Evolutionary conservation across 1,140 invertebrate species (phyloP), one percentile per base, ranked within the genome.

Genomic region (Holotrichia oblita): DNA sequence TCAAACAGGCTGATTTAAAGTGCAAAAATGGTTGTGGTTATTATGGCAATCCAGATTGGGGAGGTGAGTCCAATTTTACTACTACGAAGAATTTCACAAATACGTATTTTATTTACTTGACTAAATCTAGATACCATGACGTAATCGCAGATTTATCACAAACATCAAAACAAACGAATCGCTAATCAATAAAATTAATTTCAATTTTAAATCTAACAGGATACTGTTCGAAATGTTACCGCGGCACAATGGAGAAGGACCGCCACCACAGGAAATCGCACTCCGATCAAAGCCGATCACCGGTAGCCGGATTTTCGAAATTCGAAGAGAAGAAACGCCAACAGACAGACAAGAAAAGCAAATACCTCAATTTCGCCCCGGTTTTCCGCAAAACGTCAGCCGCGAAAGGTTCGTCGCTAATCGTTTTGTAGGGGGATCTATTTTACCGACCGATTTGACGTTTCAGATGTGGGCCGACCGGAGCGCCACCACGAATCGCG

Each of bases 11-110:
- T 76, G 96, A 98, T 87, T 88, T 99, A 79, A 93, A 97, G 82
- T 99, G 98, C 87, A 96, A 96, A 87, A 97, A 95, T 88, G 95
- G 96, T 14, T 99, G 98, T 89, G 97, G 97, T 78, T 99, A 93
- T 90, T 99, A 94, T 87, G 98, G 98, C 20, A 99, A 99, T 88
- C 95, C 95, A 40, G 95, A 98, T 85, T 99, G 98, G 95, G 93
- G 97, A 86, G 91, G 86, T 87, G 81, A 83, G 81, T 81, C 73
- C 59, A 41, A 44, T 74, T 79, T 69, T 1, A 20, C 1, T 20
- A 69, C 4, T 48, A 14, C 7, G 1, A n/a, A n/a, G n/a, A n/a
- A 10, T 48, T 48, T 48, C 2, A 0, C 8, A 27, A 10, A 34
- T 14, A 69, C 22, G 10, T 69, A 34, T 3, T 3, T 69, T 34